A percentile compares a stretch with the other conserved stretches of the same genome.
Conservation (phyloP, 2,888 invertebrate genomes). For the Melinaea menophilus region DNA sequence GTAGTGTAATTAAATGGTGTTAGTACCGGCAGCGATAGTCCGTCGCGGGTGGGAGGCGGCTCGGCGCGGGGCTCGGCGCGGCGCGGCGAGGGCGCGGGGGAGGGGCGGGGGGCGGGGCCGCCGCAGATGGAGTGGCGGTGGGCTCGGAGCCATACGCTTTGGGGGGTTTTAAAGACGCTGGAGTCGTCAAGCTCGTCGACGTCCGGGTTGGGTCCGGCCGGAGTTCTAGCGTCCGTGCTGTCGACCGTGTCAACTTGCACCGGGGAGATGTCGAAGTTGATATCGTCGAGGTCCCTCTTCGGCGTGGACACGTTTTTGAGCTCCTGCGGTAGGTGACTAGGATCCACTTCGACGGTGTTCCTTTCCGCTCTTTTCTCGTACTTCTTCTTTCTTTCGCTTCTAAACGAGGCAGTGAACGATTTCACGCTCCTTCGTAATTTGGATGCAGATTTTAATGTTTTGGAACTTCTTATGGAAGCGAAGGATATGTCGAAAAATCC, state of each 20-base stretch:
- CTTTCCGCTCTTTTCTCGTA: slow-evolving; percentile 67
- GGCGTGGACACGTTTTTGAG: slow-evolving; percentile 62
- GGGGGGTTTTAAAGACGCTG: slow-evolving; percentile 65
- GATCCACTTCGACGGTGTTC: slow-evolving; percentile 65
- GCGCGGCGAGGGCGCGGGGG: slow-evolving; percentile 61
- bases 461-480: slow-evolving; percentile 64
- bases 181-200: slow-evolving; percentile 67
- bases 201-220: slow-evolving; percentile 42
- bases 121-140: slow-evolving; percentile 63
- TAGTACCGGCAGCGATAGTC: slow-evolving; percentile 79
- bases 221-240: slow-evolving; percentile 58
- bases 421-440: slow-evolving; percentile 71
- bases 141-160: slow-evolving; percentile 58
- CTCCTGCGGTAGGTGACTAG: slow-evolving; percentile 55
- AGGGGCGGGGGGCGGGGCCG: slow-evolving; percentile 62
- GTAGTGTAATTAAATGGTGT: slow-evolving; percentile 74
- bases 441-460: slow-evolving; percentile 71
- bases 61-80: slow-evolving; percentile 44
- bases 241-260: slow-evolving; percentile 72
- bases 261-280: slow-evolving; percentile 66
- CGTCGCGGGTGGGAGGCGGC: slow-evolving; percentile 67
- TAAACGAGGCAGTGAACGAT: slow-evolving; percentile 74
- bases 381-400: slow-evolving; percentile 73
- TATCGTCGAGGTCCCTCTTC: slow-evolving; percentile 57
- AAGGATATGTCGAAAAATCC: slow-evolving; percentile 74